Conservation (phyloP, 2,888 invertebrate genomes). For the Polydrusus tereticollis region DNA sequence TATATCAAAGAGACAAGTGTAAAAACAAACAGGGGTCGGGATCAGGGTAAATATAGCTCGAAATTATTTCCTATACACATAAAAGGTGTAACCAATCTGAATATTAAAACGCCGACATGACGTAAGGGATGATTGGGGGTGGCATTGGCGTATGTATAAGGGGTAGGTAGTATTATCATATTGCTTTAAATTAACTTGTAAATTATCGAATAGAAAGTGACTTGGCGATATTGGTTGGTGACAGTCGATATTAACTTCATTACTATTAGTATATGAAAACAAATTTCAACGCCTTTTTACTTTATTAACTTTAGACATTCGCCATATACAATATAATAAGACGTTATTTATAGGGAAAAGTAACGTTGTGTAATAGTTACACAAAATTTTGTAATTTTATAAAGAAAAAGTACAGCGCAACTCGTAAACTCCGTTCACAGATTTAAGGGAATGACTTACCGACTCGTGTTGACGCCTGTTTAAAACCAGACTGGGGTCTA, state of each 20-base stretch:
- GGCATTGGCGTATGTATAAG: conserved; percentile 32
- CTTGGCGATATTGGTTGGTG: conserved; percentile 13
- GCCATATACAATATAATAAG: neutral
- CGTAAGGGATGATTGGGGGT: conserved; percentile 51
- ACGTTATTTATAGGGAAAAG: no score
- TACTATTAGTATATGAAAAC: neutral
- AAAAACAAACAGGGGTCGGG: conserved; percentile 67
- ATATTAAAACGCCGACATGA: conserved; percentile 64
- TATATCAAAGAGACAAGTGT: conserved; percentile 67
- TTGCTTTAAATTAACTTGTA: conserved; percentile 43
- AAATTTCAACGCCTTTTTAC: neutral
- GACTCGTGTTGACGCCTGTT: no score
- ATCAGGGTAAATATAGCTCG: conserved; percentile 64
- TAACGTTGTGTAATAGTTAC: no score
- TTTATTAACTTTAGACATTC: neutral
- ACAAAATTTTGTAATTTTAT: no score
- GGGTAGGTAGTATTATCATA: conserved; percentile 33
- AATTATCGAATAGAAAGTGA: conserved; percentile 33
- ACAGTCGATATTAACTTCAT: conserved; percentile 18
- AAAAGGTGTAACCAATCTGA: conserved; percentile 69
- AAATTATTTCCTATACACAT: conserved; percentile 68
- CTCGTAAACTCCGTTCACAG: no score
- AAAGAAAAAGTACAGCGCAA: no score
- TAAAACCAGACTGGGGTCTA: no score
- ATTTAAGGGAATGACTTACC: no score